Evolutionary conservation across 2,113 vertebrate genomes (phyloP).

Genomic region (Centropristis striata): DNA sequence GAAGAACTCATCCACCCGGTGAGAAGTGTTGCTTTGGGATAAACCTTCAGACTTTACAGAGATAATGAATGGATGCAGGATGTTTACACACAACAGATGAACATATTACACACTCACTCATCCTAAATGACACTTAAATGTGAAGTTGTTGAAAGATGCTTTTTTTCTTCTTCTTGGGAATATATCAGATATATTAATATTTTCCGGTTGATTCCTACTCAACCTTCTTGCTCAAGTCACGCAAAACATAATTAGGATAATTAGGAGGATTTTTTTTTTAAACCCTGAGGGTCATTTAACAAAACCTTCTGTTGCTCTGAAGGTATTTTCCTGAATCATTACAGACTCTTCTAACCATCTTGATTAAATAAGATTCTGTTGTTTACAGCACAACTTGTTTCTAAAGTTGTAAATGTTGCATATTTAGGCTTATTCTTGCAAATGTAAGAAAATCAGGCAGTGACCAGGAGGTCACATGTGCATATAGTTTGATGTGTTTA

Average conservation of each 20-base stretch:
- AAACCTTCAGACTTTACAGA: not conserved
- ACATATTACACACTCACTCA: not conserved
- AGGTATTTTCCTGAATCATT: not conserved
- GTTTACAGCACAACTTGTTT: not conserved
- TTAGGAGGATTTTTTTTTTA: too few relatives aligned
- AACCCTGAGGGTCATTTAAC: too few relatives aligned
- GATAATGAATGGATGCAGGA: not conserved
- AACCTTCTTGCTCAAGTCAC: too few relatives aligned
- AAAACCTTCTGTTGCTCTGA: not conserved
- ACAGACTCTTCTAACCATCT: not conserved
- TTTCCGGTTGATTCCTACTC: too few relatives aligned
- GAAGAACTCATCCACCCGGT: not conserved
- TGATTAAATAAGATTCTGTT: not conserved
- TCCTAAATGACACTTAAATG: not conserved
- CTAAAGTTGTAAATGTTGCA: not conserved
- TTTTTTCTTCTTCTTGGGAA: not conserved
- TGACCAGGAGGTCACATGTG: too few relatives aligned
- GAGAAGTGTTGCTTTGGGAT: not conserved
- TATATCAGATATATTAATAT: too few relatives aligned
- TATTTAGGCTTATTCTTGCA: too few relatives aligned
- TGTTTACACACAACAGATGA: slow-evolving; percentile 2
- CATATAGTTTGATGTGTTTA: too few relatives aligned
- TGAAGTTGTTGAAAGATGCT: not conserved
- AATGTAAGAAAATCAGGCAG: too few relatives aligned
- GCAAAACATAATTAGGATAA: too few relatives aligned